Evolutionary conservation across 1,140 invertebrate genomes (phyloP).

Genomic region (Agrypnia vestita): DNA sequence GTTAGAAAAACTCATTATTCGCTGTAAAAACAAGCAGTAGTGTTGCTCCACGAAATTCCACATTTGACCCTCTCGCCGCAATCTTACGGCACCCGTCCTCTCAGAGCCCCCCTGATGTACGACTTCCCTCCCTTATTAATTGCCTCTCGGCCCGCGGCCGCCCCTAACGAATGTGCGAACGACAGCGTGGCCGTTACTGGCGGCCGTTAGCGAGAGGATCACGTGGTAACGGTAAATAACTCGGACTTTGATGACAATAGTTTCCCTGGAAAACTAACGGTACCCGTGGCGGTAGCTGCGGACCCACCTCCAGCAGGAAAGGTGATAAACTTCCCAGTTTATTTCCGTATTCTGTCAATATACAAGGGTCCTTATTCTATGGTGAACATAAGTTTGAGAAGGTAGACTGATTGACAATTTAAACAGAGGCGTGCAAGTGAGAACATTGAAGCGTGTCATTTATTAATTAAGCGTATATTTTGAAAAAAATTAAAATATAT

Average conservation of each 20-base stretch:
- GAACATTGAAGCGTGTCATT: too few relatives aligned
- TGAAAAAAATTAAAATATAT: too few relatives aligned
- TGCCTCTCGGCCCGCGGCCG: constrained; percentile 45
- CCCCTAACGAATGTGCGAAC: constrained; percentile 57
- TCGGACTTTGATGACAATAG: constrained; percentile 40
- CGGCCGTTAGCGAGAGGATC: constrained; percentile 30
- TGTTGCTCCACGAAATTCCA: neutral
- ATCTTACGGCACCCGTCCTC: neutral
- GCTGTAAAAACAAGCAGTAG: too few relatives aligned
- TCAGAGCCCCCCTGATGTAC: constrained; percentile 51
- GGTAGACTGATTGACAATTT: too few relatives aligned
- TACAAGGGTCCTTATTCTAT: too few relatives aligned
- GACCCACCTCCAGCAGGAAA: neutral
- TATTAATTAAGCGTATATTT: too few relatives aligned
- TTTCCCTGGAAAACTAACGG: constrained; percentile 7
- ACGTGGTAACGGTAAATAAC: constrained; percentile 41
- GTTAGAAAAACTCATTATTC: too few relatives aligned
- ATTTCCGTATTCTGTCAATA: too few relatives aligned
- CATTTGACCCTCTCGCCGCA: neutral
- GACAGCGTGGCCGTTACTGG: constrained; percentile 44
- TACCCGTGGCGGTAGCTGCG: neutral
- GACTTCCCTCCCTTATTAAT: constrained; percentile 57
- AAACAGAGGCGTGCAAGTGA: too few relatives aligned
- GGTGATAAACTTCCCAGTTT: too few relatives aligned
- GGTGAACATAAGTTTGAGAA: too few relatives aligned